Percentiles rank a stretch among this genome's conserved stretches.
Evolutionary conservation across 2,113 vertebrate species (phyloP).

Genomic region (Ifrita kowaldi): DNA sequence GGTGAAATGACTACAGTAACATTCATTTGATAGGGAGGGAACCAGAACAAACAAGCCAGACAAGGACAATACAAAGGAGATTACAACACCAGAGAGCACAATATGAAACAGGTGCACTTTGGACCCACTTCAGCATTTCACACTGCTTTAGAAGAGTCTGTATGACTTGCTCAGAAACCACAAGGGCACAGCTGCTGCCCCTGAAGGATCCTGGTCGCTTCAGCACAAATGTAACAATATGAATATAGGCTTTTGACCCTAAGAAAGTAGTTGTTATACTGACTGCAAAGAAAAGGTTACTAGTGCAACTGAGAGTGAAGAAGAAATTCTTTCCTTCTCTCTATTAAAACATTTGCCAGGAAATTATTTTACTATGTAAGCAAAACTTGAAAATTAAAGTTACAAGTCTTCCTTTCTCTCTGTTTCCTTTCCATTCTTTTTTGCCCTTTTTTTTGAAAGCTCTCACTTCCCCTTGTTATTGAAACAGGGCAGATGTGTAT

Average conservation of each 20-base stretch:
- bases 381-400: not conserved
- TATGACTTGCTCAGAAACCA: not conserved
- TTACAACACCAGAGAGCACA: not conserved
- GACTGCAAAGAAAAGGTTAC: not conserved
- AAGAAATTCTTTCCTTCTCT: not conserved
- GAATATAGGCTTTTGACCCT: not conserved
- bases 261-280: not conserved
- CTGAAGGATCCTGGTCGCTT: not conserved
- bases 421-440: not conserved
- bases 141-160: not conserved
- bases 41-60: not conserved
- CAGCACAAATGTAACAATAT: not conserved
- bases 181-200: not conserved
- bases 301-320: not conserved
- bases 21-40: not conserved
- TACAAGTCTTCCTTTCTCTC: not conserved
- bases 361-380: not conserved
- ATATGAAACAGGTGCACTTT: not conserved
- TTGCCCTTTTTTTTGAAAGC: not conserved
- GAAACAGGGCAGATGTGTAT: not conserved
- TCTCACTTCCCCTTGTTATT: not conserved
- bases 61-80: not conserved
- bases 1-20: not conserved
- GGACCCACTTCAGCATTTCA: not conserved
- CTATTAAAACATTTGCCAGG: not conserved